Evolutionary conservation across 2,113 vertebrate species (phyloP).

Genomic region (Urocitellus parryii): DNA sequence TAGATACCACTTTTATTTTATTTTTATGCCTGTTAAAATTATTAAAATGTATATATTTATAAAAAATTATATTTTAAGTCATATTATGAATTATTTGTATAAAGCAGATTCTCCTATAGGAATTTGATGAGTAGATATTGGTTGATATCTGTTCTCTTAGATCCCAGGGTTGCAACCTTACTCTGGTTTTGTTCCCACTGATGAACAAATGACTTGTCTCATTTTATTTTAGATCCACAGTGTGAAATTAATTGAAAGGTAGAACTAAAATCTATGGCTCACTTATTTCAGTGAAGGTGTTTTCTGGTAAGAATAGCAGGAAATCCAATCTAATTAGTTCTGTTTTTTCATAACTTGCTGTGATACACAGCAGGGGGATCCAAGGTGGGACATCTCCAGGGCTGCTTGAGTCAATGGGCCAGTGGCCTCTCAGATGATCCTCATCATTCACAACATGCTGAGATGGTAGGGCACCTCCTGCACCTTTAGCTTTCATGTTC

Average conservation of each 20-base stretch:
- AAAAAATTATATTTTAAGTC: not conserved
- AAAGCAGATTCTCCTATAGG: not conserved
- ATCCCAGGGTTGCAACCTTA: not conserved
- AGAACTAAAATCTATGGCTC: not conserved
- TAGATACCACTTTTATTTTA: not conserved
- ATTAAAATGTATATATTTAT: too few relatives aligned
- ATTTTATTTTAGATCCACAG: not conserved
- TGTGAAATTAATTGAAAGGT: not conserved
- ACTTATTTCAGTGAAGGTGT: not conserved
- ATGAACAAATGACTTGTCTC: not conserved
- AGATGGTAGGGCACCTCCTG: not conserved
- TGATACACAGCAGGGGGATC: rapidly evolving
- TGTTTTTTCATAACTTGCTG: not conserved
- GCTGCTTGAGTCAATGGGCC: not conserved
- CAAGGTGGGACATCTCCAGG: not conserved
- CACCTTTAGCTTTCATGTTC: not conserved
- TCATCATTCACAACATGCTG: rapidly evolving
- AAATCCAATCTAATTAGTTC: not conserved
- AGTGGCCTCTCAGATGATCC: rapidly evolving
- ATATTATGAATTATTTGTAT: not conserved
- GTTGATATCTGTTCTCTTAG: too few relatives aligned
- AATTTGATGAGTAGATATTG: not conserved
- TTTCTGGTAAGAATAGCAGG: not conserved
- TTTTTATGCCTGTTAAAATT: not conserved
- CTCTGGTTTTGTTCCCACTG: not conserved